Conservation (phyloP, 1,140 invertebrate species). For the Rhyzopertha dominica region DNA sequence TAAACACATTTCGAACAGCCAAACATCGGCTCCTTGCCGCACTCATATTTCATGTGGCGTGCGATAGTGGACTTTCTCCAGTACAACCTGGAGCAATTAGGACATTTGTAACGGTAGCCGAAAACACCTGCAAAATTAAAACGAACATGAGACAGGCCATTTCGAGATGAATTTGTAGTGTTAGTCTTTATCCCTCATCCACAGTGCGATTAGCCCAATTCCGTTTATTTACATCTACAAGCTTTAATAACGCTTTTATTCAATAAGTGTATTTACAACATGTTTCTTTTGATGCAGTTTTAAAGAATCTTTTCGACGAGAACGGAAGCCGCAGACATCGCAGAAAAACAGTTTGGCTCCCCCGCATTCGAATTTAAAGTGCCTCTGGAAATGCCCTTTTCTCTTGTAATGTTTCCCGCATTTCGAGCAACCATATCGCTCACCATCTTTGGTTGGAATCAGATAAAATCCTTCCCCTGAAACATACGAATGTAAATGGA, state of each 20-base stretch:
- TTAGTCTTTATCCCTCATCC: too few relatives aligned
- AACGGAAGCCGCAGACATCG: constrained; percentile 42
- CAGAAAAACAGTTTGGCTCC: constrained; percentile 51
- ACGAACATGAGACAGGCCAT: too few relatives aligned
- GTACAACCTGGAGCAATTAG: constrained; percentile 55
- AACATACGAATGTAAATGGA: too few relatives aligned
- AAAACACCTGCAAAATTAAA: too few relatives aligned
- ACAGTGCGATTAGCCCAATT: too few relatives aligned
- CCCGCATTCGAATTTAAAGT: constrained; percentile 37
- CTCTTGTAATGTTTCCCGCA: constrained; percentile 26
- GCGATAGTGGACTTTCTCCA: constrained; percentile 54
- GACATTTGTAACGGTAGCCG: constrained; percentile 32
- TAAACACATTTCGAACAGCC: constrained; percentile 54
- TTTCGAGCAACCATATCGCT: constrained; percentile 28
- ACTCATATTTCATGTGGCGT: constrained; percentile 64
- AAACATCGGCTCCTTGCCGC: constrained; percentile 61
- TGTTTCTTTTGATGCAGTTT: constrained; percentile 3
- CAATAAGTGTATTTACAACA: too few relatives aligned
- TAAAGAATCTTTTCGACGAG: constrained; percentile 12
- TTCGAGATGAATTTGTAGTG: too few relatives aligned
- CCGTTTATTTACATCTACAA: too few relatives aligned
- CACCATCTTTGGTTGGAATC: too few relatives aligned
- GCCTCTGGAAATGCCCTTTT: constrained; percentile 24
- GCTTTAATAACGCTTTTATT: too few relatives aligned
- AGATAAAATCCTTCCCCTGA: too few relatives aligned